Conservation (phyloP, 2,113 vertebrate genomes). For the Fukomys damarensis region DNA sequence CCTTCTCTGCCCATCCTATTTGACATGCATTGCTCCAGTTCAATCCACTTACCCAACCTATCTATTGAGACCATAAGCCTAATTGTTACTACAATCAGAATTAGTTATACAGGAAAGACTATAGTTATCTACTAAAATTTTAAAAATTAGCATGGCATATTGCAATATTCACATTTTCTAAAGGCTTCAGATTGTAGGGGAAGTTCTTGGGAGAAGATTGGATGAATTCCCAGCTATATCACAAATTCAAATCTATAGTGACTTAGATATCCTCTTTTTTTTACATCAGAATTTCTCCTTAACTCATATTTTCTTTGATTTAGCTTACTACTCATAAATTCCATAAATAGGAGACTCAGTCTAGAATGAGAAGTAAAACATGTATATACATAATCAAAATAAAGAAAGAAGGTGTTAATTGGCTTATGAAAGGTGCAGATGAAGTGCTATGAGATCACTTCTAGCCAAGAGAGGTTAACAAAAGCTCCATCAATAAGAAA, state of each 20-base stretch:
- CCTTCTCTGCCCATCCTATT: background rate
- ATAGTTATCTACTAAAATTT: background rate
- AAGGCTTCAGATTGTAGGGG: background rate
- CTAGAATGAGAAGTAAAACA: conserved; percentile 35
- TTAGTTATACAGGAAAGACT: background rate
- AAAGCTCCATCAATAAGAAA: conserved; percentile 7
- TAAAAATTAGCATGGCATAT: background rate
- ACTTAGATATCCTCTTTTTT: background rate
- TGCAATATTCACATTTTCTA: background rate
- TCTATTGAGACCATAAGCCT: background rate
- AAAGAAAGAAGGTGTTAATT: conserved; percentile 66
- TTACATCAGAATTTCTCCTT: background rate
- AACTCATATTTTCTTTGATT: background rate
- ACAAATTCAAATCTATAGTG: background rate
- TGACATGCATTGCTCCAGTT: background rate
- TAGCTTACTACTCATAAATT: background rate
- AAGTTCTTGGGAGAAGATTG: background rate
- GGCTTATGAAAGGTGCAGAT: conserved; percentile 59
- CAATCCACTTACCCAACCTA: background rate
- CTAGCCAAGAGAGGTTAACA: conserved; percentile 10
- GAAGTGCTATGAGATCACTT: background rate
- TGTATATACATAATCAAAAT: conserved; percentile 42
- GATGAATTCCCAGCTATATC: background rate
- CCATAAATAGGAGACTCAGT: conserved; percentile 13
- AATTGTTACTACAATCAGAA: background rate